Evolutionary conservation across 1,140 invertebrate genomes (phyloP).

Genomic region (Palaemon carinicauda): DNA sequence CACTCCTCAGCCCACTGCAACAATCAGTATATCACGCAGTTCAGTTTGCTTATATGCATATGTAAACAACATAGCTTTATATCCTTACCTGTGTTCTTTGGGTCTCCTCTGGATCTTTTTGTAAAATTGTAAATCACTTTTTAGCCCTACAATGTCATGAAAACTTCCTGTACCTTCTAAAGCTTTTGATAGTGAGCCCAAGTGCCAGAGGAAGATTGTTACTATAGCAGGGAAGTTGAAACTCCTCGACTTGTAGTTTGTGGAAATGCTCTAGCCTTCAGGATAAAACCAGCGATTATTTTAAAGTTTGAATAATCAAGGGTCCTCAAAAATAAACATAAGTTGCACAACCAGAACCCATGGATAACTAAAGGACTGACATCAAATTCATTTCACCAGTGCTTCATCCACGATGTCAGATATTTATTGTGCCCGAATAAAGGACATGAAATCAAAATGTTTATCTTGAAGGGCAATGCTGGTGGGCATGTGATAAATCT

Average conservation of each 20-base stretch:
- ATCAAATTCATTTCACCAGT: neutral
- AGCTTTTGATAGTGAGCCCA: neutral
- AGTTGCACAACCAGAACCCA: no score
- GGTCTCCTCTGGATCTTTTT: no score
- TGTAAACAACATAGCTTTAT: no score
- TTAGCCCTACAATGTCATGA: neutral
- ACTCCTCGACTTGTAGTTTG: slow-evolving; percentile 43
- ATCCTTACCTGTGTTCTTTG: no score
- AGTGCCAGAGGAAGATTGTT: slow-evolving; percentile 40
- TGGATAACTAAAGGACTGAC: neutral
- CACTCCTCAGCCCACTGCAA: no score
- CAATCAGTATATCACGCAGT: no score
- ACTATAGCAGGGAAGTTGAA: slow-evolving; percentile 44
- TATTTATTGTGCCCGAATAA: neutral
- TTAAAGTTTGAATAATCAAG: neutral
- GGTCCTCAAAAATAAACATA: no score
- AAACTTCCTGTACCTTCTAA: slow-evolving; percentile 22
- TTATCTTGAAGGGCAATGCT: no score
- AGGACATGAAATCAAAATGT: neutral
- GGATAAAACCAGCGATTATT: neutral
- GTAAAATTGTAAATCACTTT: neutral
- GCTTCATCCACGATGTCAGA: neutral
- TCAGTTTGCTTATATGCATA: no score
- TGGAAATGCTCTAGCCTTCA: neutral
- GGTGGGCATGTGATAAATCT: no score